A percentile compares a stretch with the other conserved stretches of the same genome.
Evolutionary conservation across 2,113 vertebrate species (phyloP).

Genomic region (Cyprinodon brontotheroides): DNA sequence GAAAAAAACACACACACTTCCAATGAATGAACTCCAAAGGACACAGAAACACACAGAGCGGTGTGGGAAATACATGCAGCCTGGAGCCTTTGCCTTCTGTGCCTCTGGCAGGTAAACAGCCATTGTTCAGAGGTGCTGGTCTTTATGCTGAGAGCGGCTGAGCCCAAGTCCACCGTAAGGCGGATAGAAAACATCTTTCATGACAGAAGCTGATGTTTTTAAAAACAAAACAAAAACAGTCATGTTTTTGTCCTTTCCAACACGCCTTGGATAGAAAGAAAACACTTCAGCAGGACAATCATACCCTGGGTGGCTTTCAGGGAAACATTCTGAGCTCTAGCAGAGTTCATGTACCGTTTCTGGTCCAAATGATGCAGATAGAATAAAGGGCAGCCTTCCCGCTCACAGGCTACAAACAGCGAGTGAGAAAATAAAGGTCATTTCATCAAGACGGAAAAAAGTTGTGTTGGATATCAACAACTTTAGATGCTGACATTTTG

Average conservation of each 20-base stretch:
- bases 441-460: neutral
- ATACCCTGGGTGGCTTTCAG: neutral
- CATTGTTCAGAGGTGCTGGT: conserved; percentile 51
- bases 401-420: too few species aligned
- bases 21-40: conserved; percentile 24
- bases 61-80: conserved; percentile 53
- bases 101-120: conserved; percentile 62
- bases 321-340: neutral
- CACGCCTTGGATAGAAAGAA: neutral
- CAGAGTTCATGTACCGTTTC: neutral
- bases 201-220: conserved; percentile 5
- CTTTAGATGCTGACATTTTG: neutral
- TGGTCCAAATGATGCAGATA: neutral
- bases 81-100: conserved; percentile 16
- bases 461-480: neutral
- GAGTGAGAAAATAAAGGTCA: neutral
- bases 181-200: conserved; percentile 22
- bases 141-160: conserved; percentile 27
- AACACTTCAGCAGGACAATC: neutral
- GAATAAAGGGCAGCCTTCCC: too few species aligned
- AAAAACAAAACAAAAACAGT: neutral
- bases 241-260: neutral
- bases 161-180: conserved; percentile 15
- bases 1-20: conserved; percentile 35
- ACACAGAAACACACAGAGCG: conserved; percentile 38